Percentiles rank a stretch among this genome's conserved stretches.
These are phyloP conservation scores for Chloroceryle amazona DNA, from an alignment of 2,797 vertebrate species.

Conservation along the genomic window DNA sequence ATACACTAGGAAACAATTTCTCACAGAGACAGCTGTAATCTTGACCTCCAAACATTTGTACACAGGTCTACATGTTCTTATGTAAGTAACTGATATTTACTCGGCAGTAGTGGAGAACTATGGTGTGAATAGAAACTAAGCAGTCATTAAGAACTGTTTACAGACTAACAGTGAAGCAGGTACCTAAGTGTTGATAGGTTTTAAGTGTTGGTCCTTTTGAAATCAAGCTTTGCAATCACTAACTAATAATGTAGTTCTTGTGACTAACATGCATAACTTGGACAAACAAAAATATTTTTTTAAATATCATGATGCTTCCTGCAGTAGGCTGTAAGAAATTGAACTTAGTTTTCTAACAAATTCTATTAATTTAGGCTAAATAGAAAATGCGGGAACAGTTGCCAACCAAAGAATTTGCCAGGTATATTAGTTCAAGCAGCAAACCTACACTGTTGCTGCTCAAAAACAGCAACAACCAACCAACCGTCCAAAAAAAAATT, in stretches of 20 bases:
- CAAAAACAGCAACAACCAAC: background rate
- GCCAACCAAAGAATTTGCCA: constrained; percentile 19
- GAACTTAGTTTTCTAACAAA: background rate
- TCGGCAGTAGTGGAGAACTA: background rate
- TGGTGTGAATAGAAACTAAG: background rate
- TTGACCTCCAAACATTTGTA: background rate
- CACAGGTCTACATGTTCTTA: background rate
- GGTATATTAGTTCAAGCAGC: constrained; percentile 26
- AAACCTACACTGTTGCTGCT: constrained; percentile 16
- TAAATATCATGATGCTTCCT: background rate
- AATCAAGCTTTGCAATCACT: background rate
- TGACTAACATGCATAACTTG: background rate
- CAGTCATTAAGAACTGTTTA: background rate
- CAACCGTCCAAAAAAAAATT: background rate
- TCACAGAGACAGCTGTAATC: background rate
- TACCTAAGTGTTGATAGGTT: background rate
- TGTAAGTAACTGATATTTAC: background rate
- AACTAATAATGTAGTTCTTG: background rate
- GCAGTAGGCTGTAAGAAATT: constrained; percentile 3
- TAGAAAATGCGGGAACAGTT: constrained; percentile 13
- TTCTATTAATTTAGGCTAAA: background rate
- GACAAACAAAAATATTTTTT: background rate
- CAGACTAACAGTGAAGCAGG: background rate
- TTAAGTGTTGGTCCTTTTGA: background rate
- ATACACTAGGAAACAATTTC: background rate